Base-by-base conservation (phyloP, 2,797 vertebrate genomes). In the Sciurus vulgaris region DNA sequence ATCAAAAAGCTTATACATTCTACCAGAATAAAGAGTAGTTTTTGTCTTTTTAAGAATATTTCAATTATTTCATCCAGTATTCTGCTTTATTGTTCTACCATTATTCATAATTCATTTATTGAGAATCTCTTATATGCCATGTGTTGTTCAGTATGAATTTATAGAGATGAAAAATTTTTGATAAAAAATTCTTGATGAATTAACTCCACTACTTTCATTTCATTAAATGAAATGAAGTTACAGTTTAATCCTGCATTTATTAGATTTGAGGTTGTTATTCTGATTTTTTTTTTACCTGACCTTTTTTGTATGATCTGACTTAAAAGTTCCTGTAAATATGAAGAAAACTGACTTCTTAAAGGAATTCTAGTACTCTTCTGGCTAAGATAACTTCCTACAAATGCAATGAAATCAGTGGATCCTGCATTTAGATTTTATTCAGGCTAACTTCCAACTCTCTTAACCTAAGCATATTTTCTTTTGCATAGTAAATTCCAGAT, bases 381-480 rank as follows among this genome's bases (percentile, higher is more conserved):
- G 33, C 72, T 86, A 82, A 94, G 56, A 77, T 93, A 81, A 92
- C 59, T 93, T 86, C 67, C 67, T 38, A 89, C 77, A 96, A 85
- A 38, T 51, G 87, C 38, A 89, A 8, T 89, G 30, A 87, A 93
- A 77, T 92, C 44, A 70, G 28, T 93, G 6, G n/a, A 87, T 18
- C 69, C 69, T 94, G 47, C 49, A 88, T 95, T 95, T 96, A 74
- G 49, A 70, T 95, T 93, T 93, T 96, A 69, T 84, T 93, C 74
- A 93, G 65, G 86, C 59, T 92, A 83, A 93, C 49, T 96, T 76
- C 33, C 9, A 90, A 20, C 54, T 91, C 69, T 91, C 72, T 89
- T 84, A 49, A 72, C 51, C 41, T 89, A 87, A 86, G 33, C 24
- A 38, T 69, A 5, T 72, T 35, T 89, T 79, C 83, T 96, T 95